Percentiles rank a stretch among this genome's conserved stretches.
phyloP scores from a whole-genome alignment of 2,888 invertebrate species.

The Sarcophaga variegata region DNA sequence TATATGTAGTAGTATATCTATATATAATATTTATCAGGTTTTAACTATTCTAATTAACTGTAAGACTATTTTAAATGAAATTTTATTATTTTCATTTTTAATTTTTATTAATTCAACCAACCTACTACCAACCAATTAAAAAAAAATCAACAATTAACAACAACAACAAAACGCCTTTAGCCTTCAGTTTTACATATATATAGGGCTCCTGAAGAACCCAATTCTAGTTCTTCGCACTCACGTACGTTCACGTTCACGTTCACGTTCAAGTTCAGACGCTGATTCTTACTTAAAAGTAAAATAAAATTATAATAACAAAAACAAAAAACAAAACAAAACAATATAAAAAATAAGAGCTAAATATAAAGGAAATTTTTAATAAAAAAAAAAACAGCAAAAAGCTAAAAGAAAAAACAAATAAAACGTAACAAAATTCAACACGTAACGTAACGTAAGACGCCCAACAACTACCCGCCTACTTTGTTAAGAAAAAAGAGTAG shows the following conservation, averaged over 20 bases:
- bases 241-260: too few species aligned
- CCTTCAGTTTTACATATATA: constrained; percentile 75
- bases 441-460: constrained; percentile 18
- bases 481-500: constrained; percentile 7
- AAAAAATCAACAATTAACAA: constrained; percentile 43
- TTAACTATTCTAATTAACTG: constrained; percentile 49
- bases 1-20: not conserved
- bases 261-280: too few species aligned
- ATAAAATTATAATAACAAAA: too few species aligned
- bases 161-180: constrained; percentile 69
- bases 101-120: constrained; percentile 2
- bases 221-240: constrained; percentile 62
- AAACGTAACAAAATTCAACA: constrained; percentile 21
- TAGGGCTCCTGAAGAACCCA: constrained; percentile 76
- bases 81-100: constrained; percentile 54
- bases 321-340: too few species aligned
- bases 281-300: too few species aligned
- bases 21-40: constrained; percentile 55
- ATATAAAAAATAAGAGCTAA: too few species aligned
- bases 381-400: constrained; percentile 10
- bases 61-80: constrained; percentile 75
- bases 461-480: constrained; percentile 31
- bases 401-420: constrained; percentile 7
- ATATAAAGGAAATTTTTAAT: constrained; percentile 1
- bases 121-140: constrained; percentile 23